Base-by-base conservation (phyloP, 2,888 invertebrate genomes). In the Sipha maydis region DNA sequence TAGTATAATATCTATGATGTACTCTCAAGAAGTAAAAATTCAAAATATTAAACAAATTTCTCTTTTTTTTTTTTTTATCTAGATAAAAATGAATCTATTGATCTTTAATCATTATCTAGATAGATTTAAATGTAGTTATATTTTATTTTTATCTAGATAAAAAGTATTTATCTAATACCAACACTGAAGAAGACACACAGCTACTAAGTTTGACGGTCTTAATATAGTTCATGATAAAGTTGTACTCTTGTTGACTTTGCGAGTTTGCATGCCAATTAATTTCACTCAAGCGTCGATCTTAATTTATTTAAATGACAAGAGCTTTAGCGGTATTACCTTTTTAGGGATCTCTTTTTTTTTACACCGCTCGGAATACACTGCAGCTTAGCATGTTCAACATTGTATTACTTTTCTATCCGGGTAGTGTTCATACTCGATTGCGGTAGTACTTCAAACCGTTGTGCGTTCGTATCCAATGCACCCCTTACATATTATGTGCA, bases 281-380 rank as follows among this genome's bases (percentile, higher is more conserved):
- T 78, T 85, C 54, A 69, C 69, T 69, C 69, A 78, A 69, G 77
- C 78, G 78, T 31, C 11, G 21, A 48, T 48, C 61, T 78, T 85
- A 85, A 85, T 85, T 78, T 85, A 85, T 78, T 85, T 85, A 85
- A 85, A 85, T 78, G 85, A 85, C 85, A 48, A 48, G n/a, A 54
- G 54, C 67, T 78, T 77, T 85, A 41, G 84, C 9, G 76, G 31
- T 41, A 67, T 85, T 85, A 85, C 41, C 76, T 77, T 85, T 76
- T 77, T 54, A 19, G 77, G 31, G 69, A 31, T 69, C 14, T 14
- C 17, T 34, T 69, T 75, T 56, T 84, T 77, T 41, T 56, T 9
- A 25, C n/a, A 75, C 56, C 9, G 28, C 75, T 67, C 14, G 8
- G 19, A 48, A 48, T 48, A 14, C 3, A 14, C 34, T 34, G 34